Evolutionary conservation across 2,797 vertebrate genomes (phyloP), one percentile per base, ranked within the genome.

Genomic region (Rallus crepitans): DNA sequence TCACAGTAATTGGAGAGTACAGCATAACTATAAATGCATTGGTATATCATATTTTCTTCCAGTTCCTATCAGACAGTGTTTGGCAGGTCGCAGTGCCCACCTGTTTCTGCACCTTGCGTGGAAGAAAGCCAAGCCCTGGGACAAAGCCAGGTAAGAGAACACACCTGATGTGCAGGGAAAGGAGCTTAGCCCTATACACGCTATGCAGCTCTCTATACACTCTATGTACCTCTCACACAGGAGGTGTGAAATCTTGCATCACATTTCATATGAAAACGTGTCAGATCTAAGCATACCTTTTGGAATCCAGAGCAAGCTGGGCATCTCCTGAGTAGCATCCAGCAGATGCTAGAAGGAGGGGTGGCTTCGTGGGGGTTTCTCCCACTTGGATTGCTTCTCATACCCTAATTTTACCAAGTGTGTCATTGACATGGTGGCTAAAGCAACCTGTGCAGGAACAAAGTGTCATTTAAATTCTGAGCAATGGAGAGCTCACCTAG

Each of bases 61-160:
- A 96, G 97, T 50, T 89, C 75, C 17, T 68, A 60, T 94, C 94
- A 71, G 42, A 20, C 39, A 66, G 52, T 82, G 40, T 59, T 88
- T 83, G 69, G 40, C 88, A 73, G 57, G 12, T 31, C 91, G 81
- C 87, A 56, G 48, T 77, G 61, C 63, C 94, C 82, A 60, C 87
- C 92, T 84, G 68, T 53, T 91, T 24, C 89, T 93, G 68, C n/a
- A 52, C 89, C 72, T 55, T 55, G 3, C 24, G 0, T 87, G 92
- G 95, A 94, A 65, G 82, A 82, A 78, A 83, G 72, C 82, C 95
- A 87, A 72, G 48, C 30, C 69, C 0, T 82, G 94, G 92, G 90
- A 65, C 80, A 87, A 47, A 80, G 88, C 82, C 96, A 96, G 95
- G 95, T 97, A 71, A 77, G 81, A 89, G 61, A 88, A 66, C 16